These are phyloP conservation scores for Pseudopleuronectes americanus DNA, from an alignment of 2,797 vertebrate species.

Conservation along the genomic window DNA sequence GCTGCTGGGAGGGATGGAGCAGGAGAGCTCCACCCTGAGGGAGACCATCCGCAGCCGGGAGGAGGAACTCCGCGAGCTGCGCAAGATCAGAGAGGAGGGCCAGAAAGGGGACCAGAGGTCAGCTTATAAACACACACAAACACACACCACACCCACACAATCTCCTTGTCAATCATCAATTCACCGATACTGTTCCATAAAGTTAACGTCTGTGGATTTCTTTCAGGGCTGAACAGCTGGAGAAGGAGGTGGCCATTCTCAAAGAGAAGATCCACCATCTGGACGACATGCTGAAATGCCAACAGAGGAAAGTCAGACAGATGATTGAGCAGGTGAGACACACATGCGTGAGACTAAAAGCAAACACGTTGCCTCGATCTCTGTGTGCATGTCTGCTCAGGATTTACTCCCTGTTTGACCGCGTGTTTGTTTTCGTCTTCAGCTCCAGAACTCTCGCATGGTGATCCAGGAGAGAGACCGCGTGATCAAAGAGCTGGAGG, in stretches of 20 bases:
- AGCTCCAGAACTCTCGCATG: conserved; percentile 96
- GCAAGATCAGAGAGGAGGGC: conserved; percentile 79
- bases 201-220: conserved; percentile 30
- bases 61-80: conserved; percentile 82
- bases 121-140: conserved; percentile 15
- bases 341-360: conserved; percentile 28
- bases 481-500: conserved; percentile 91
- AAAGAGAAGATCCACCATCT: conserved; percentile 96
- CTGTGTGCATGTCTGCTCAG: conserved; percentile 40
- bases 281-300: conserved; percentile 96
- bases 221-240: conserved; percentile 86
- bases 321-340: conserved; percentile 95
- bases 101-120: conserved; percentile 79
- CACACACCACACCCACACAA: neutral
- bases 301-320: conserved; percentile 95
- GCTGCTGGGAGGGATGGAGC: conserved; percentile 89
- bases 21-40: conserved; percentile 87
- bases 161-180: neutral
- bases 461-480: conserved; percentile 92
- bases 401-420: conserved; percentile 38
- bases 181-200: neutral
- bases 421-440: conserved; percentile 48
- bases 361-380: conserved; percentile 27
- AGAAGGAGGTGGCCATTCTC: conserved; percentile 90
- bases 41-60: conserved; percentile 84